Percentiles rank a stretch among this genome's conserved stretches.
phyloP scores from a whole-genome alignment of 1,140 invertebrate species.

The Ruditapes philippinarum region DNA sequence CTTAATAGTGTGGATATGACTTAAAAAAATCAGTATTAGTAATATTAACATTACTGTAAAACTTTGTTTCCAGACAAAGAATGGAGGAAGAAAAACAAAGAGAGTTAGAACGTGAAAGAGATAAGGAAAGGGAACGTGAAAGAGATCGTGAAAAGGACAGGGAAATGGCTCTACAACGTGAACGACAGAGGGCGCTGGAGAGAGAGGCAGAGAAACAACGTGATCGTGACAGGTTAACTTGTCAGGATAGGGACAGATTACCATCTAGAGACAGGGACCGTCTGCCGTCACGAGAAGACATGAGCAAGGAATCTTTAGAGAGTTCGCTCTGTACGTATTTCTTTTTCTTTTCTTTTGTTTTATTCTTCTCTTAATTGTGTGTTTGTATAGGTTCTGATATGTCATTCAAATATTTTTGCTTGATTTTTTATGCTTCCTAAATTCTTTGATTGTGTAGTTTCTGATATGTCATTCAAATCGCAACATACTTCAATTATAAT shows the following conservation, averaged over 20 bases:
- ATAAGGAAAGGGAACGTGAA: slow-evolving; percentile 71
- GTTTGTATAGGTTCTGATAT: too few species aligned
- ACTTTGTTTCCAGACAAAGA: slow-evolving; percentile 71
- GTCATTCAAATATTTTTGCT: too few species aligned
- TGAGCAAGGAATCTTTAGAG: slow-evolving; percentile 45
- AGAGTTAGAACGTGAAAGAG: slow-evolving; percentile 76
- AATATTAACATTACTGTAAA: too few species aligned
- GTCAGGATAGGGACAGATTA: slow-evolving; percentile 55
- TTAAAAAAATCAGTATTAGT: too few species aligned
- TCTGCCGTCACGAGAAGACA: background rate
- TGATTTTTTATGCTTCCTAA: too few species aligned
- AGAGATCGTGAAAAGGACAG: slow-evolving; percentile 75
- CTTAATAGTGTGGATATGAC: too few species aligned
- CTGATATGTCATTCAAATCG: too few species aligned
- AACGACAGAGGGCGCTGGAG: slow-evolving; percentile 68
- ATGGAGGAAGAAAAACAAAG: slow-evolving; percentile 79
- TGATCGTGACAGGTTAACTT: slow-evolving; percentile 45
- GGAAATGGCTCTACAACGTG: slow-evolving; percentile 72
- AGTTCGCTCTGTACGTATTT: slow-evolving; percentile 47
- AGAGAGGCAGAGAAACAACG: slow-evolving; percentile 65
- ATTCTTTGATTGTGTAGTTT: too few species aligned
- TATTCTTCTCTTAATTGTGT: too few species aligned
- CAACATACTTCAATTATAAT: too few species aligned
- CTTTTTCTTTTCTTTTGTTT: background rate
- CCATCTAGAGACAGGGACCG: slow-evolving; percentile 35